Conservation (phyloP, 1,140 invertebrate species). For the Brevipalpus yothersi region DNA sequence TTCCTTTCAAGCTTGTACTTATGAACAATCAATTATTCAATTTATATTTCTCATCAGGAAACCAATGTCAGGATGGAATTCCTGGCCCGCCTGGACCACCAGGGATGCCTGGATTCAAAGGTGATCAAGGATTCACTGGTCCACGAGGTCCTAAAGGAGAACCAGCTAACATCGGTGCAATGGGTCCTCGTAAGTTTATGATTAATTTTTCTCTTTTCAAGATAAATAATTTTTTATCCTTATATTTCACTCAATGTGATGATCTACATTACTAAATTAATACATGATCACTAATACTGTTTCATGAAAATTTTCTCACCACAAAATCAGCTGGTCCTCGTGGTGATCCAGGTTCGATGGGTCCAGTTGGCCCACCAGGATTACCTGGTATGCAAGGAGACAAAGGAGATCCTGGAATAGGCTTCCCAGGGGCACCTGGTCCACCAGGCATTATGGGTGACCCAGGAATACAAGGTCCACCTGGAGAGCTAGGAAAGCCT, state of each 20-base stretch:
- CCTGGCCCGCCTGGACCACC: neutral
- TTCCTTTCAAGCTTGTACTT: too few species aligned
- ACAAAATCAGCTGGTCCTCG: neutral
- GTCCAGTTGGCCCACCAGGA: neutral
- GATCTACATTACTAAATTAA: too few species aligned
- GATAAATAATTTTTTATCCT: too few species aligned
- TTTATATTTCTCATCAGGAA: neutral
- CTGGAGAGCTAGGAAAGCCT: slow-evolving; percentile 9
- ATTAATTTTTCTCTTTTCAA: too few species aligned
- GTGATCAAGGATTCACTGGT: neutral
- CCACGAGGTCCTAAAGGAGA: neutral
- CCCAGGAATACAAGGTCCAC: slow-evolving; percentile 24
- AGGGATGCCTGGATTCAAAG: neutral
- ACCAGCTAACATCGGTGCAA: neutral
- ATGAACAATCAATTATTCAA: too few species aligned
- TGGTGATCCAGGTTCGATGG: neutral
- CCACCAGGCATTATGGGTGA: slow-evolving; percentile 33
- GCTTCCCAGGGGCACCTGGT: neutral
- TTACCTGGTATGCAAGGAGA: slow-evolving; percentile 23
- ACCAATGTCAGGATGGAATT: neutral
- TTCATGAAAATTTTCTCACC: neutral
- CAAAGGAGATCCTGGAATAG: slow-evolving; percentile 32
- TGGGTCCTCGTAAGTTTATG: neutral
- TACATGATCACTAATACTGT: neutral
- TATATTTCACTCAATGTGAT: too few species aligned